These are phyloP conservation scores for Drosophila paulistorum DNA, from an alignment of 1,140 invertebrate genomes.

Conservation along the genomic window DNA sequence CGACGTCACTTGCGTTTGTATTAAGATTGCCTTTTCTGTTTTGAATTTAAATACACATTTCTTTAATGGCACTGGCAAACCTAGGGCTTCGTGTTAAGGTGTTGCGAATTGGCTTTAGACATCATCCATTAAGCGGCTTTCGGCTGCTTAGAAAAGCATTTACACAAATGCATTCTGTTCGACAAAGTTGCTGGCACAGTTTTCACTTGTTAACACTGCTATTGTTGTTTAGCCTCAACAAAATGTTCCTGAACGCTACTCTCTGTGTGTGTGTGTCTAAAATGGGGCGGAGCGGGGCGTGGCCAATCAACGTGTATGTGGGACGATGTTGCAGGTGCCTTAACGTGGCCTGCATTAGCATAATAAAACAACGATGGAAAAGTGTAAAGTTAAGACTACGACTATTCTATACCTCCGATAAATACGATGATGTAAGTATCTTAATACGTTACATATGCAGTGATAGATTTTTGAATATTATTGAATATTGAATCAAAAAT, in stretches of 20 bases:
- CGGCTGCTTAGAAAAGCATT: constrained; percentile 69
- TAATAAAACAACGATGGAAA: constrained; percentile 47
- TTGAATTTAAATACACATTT: constrained; percentile 38
- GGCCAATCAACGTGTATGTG: constrained; percentile 58
- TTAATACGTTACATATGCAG: too few relatives aligned
- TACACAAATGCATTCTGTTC: constrained; percentile 67
- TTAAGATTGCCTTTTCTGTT: constrained; percentile 30
- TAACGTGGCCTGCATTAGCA: constrained; percentile 60
- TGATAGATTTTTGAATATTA: too few relatives aligned
- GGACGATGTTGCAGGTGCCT: constrained; percentile 39
- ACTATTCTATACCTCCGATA: not conserved
- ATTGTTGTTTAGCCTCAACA: constrained; percentile 36
- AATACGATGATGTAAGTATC: too few relatives aligned
- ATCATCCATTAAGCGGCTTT: constrained; percentile 31
- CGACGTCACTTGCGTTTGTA: constrained; percentile 8
- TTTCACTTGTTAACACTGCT: constrained; percentile 47
- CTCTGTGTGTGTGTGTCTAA: not conserved
- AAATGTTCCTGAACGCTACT: not conserved
- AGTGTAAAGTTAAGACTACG: not conserved
- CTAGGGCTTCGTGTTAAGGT: constrained; percentile 35
- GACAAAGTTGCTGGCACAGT: constrained; percentile 59
- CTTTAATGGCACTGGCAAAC: not conserved
- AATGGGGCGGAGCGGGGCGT: constrained; percentile 2
- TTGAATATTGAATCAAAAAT: too few relatives aligned
- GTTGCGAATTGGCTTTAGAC: constrained; percentile 51